Evolutionary conservation across 2,797 vertebrate genomes (phyloP).

Genomic region (Semotilus atromaculatus): DNA sequence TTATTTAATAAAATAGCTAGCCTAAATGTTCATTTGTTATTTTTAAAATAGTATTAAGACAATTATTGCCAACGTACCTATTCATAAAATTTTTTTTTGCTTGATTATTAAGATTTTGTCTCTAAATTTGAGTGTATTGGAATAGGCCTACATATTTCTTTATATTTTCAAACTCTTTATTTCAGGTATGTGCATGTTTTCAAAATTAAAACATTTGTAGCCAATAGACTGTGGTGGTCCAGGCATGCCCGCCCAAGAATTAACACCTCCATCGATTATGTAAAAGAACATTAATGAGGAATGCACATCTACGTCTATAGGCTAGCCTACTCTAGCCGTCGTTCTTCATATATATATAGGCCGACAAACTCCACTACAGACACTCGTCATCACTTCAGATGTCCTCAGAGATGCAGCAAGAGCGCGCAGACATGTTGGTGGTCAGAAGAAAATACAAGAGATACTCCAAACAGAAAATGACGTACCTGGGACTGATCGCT

Average conservation of each 20-base stretch:
- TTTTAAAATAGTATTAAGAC: no score
- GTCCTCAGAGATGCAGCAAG: slow-evolving; percentile 7
- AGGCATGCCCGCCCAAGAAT: slow-evolving; percentile 3
- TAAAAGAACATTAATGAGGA: slow-evolving; percentile 22
- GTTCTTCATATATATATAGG: slow-evolving; percentile 6
- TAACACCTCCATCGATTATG: slow-evolving; percentile 27
- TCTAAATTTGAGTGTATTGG: background rate
- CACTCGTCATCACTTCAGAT: background rate
- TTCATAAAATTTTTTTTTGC: no score
- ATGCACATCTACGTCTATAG: background rate
- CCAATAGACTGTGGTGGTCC: background rate
- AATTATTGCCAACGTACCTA: background rate
- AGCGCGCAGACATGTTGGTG: slow-evolving; percentile 1
- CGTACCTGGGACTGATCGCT: slow-evolving; percentile 41
- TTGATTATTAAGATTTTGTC: background rate
- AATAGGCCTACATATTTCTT: background rate
- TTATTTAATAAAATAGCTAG: no score
- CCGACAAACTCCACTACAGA: background rate
- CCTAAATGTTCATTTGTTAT: no score
- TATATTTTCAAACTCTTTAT: background rate
- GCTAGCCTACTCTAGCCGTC: background rate
- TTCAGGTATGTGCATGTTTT: background rate
- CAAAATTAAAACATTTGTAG: background rate
- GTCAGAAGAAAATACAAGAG: slow-evolving; percentile 33
- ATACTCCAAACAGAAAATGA: slow-evolving; percentile 39